Percentiles rank a stretch among this genome's conserved stretches.
These are phyloP conservation scores for Prosopocoilus inquinatus DNA, from an alignment of 2,888 invertebrate genomes.

Conservation along the genomic window DNA sequence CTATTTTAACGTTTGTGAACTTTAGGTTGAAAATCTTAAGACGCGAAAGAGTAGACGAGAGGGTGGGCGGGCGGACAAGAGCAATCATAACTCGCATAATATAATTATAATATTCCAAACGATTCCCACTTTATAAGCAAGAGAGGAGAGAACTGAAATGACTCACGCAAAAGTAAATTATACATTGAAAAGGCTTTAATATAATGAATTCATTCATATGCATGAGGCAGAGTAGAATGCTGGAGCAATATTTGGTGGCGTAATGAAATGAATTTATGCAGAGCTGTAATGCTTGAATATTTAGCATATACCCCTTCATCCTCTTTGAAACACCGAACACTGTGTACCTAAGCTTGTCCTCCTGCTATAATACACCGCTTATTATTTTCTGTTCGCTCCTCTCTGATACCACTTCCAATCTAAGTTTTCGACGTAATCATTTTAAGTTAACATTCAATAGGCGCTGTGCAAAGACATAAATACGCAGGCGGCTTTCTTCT, in stretches of 20 bases:
- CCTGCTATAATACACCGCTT: conserved; percentile 43
- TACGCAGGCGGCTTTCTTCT: too few species aligned
- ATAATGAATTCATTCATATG: conserved; percentile 66
- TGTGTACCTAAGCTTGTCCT: conserved; percentile 46
- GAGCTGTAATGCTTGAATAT: conserved; percentile 62
- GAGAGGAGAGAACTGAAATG: conserved; percentile 55
- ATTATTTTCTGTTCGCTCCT: conserved; percentile 32
- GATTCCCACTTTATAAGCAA: conserved; percentile 46
- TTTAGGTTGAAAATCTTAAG: too few species aligned
- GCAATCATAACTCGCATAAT: conserved; percentile 41
- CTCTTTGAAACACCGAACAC: conserved; percentile 52
- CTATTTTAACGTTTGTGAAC: too few species aligned
- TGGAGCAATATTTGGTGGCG: conserved; percentile 63
- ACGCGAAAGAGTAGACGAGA: background rate
- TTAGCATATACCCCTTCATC: conserved; percentile 66
- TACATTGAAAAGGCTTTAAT: conserved; percentile 66
- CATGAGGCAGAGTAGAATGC: conserved; percentile 57
- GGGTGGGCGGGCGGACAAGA: conserved; percentile 26
- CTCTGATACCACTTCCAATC: background rate
- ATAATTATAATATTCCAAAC: conserved; percentile 48
- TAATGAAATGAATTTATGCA: conserved; percentile 67
- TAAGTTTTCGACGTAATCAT: background rate
- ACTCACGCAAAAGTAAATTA: conserved; percentile 67
- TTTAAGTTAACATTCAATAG: background rate
- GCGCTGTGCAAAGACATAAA: too few species aligned